A percentile compares a stretch with the other conserved stretches of the same genome.
These are phyloP conservation scores for Dorcus hopei DNA, from an alignment of 2,888 invertebrate genomes.

Conservation along the genomic window DNA sequence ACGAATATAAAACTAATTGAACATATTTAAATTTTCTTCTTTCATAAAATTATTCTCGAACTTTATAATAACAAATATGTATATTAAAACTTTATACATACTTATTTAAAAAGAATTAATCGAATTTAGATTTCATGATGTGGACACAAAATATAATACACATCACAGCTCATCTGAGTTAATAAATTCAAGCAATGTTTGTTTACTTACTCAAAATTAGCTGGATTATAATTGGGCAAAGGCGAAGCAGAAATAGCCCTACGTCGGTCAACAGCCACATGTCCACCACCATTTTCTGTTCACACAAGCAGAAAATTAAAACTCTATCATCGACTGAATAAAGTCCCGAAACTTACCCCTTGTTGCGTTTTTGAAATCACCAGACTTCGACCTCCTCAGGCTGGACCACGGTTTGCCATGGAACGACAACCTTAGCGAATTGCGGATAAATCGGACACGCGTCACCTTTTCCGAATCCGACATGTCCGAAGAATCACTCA, in stretches of 20 bases:
- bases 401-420: constrained; percentile 1
- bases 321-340: neutral
- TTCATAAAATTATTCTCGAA: no score
- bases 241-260: constrained; percentile 10
- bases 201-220: neutral
- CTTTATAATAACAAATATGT: no score
- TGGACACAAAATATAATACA: no score
- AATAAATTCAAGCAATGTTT: neutral
- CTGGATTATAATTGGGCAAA: neutral
- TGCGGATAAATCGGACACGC: constrained; percentile 4
- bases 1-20: no score
- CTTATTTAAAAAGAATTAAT: no score
- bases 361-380: no score
- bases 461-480: neutral
- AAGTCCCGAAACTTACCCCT: no score
- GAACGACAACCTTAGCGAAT: constrained; percentile 12
- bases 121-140: no score
- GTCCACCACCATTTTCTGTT: constrained; percentile 2
- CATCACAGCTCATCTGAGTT: neutral
- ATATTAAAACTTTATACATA: no score
- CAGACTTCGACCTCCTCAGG: constrained; percentile 13
- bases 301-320: neutral
- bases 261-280: neutral
- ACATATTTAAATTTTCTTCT: no score
- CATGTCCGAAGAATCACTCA: neutral